phyloP scores from a whole-genome alignment of 2,797 vertebrate species.

The Halcyon badia region DNA sequence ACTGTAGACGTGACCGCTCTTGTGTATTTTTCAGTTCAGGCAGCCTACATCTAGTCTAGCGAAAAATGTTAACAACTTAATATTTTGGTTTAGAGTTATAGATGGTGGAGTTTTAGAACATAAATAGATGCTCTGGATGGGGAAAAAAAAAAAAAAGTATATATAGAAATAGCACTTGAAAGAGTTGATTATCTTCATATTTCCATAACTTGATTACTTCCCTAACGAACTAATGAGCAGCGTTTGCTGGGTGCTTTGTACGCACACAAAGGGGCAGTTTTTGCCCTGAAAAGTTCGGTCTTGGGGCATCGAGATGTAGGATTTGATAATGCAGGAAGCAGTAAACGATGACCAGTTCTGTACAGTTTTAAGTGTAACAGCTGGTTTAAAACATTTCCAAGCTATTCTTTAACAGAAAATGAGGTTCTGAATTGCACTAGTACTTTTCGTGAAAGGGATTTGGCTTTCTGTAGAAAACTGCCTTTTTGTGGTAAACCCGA shows the following conservation, averaged over 20 bases:
- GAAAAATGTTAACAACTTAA: not conserved
- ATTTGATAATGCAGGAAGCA: not conserved
- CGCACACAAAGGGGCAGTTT: not conserved
- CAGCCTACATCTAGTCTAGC: not conserved
- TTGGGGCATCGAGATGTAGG: not conserved
- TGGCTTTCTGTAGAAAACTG: not conserved
- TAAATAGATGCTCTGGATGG: not conserved
- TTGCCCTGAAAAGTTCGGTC: not conserved
- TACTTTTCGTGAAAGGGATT: not conserved
- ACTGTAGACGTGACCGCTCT: not conserved
- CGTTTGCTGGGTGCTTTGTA: not conserved
- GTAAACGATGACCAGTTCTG: not conserved
- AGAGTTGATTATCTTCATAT: not conserved
- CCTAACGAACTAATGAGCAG: not conserved
- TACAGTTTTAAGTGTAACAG: not conserved
- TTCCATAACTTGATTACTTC: constrained; percentile 9
- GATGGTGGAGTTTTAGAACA: not conserved
- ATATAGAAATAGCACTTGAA: not conserved
- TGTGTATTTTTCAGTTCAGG: not conserved
- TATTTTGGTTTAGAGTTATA: not conserved
- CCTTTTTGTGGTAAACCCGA: constrained; percentile 8
- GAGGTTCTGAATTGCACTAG: not conserved
- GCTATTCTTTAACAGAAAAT: not conserved
- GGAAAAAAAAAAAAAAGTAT: not conserved
- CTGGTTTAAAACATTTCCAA: not conserved